Base-by-base conservation (phyloP, 2,113 vertebrate genomes). In the Ornithorhynchus anatinus region DNA sequence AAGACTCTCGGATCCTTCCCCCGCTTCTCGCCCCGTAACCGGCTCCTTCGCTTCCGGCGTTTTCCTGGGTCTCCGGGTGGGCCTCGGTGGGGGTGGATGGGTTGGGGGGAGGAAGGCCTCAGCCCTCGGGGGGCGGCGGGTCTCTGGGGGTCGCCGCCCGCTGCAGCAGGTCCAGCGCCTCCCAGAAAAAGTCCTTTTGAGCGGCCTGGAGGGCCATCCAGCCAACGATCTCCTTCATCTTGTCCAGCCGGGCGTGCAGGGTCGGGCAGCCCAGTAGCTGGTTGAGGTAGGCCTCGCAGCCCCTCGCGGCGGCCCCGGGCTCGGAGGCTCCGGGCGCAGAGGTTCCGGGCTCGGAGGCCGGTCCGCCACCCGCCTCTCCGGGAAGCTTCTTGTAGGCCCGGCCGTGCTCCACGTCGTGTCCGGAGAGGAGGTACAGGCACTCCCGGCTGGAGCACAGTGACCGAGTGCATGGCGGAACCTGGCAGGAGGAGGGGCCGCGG, bases 371-470 rank as follows among this genome's bases (percentile, higher is more conserved):
- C 59, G 68, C 84, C 80, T 73, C 60, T 50, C 78, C 75, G 1
- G 87, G 89, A 15, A 87, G 61, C 29, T 85, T 66, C 8, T 79
- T 67, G 39, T 84, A 90, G 36, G 59, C 10, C 0, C 52, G 70
- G 10, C 58, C 23, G 14, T 83, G 83, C 22, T 84, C 86, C 0
- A 89, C 84, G 81, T 92, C 92, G 2, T 91, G 72, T 84, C 85
- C 88, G 62, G 84, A 87, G 39, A 93, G 72, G 60, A 92, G 70
- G 75, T 87, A 92, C 33, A 93, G 89, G 52, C 86, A 89, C 38
- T 92, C 90, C 17, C 87, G 78, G 22, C 89, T 90, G 59, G 92
- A 84, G 54, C 87, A 92, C 52, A 93, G 81, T 36, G 81, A 81
- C 12, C 81, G 80, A 62, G 85, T 84, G 7, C 81, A 84, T n/a